Base-by-base conservation (phyloP, 1,140 invertebrate genomes). In the Pachypeltis micranthus region DNA sequence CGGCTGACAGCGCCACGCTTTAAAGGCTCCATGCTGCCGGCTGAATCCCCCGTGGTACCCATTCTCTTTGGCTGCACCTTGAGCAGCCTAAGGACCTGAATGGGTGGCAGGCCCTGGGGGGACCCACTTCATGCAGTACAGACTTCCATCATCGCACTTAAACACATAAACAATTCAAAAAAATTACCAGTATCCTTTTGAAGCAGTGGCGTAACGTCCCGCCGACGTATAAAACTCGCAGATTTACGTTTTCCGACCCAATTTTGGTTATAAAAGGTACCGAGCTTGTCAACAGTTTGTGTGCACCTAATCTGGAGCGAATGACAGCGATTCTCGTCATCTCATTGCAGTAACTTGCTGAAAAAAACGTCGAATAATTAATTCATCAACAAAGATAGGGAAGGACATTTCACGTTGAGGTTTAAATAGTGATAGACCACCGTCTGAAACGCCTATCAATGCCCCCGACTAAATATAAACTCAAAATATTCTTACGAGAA, bases 151-250 rank as follows among this genome's bases (percentile, higher is more conserved):
- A 63, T 19, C 55, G 29, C 4, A 67, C n/a, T 56, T 12, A 54
- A 24, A 39, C 1, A 56, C 54, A 19, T 65, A 31, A 44, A 16
- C 29, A 61, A 62, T n/a, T 57, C 0, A 28, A 28, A 58, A 19
- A 26, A 65, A 62, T 70, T 71, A 79, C 77, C 69, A 73, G 74
- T 55, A 89, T 80, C 71, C 85, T 87, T 67, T 81, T 79, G 70
- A 86, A 88, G 74, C 86, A 87, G 60, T 89, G 83, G 72, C 82
- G 86, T 24, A 90, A 75, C 12, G 87, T 87, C n/a, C 86, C 87
- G 51, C 87, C 86, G 1, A 81, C 76, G 70, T 88, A 87, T 19
- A 88, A 71, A 44, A 82, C 87, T 59, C 79, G 80, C 28, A 87
- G 69, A 55, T 71, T 75, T 1, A 85, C 81, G n/a, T 75, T 71